Base-by-base conservation (phyloP, 2,113 vertebrate species). In the Aphyosemion australe region DNA sequence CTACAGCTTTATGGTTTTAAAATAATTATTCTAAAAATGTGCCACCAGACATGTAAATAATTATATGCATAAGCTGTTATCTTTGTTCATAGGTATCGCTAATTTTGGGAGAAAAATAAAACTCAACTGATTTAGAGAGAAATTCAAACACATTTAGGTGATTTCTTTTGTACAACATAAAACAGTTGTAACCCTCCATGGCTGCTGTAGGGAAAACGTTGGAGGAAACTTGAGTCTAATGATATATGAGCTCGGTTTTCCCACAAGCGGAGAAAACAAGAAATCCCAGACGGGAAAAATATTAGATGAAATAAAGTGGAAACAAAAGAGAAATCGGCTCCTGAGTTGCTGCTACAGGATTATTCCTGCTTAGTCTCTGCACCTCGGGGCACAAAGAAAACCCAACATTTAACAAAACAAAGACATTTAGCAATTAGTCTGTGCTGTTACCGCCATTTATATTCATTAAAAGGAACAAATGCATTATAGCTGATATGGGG, bases 261-360 rank as follows among this genome's bases (percentile, higher is more conserved):
- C 63, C 50, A 41, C 39, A 10, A 42, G 41, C 12, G 11, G 43
- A 51, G 41, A 54, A 70, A 76, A 76, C 58, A 49, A 67, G 71
- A 56, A 41, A 61, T 49, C 9, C 47, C 54, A 73, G 53, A 56
- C 15, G 8, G 45, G 19, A 71, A 67, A 26, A 70, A 63, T 52
- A 65, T 72, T 75, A 63, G 49, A 63, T 54, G 71, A 69, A 72
- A 70, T 61, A 74, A 84, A 79, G 67, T 18, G 47, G 67, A 62
- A 67, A 78, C 70, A 65, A 70, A 76, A 65, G 31, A 56, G 61
- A 75, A 80, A 80, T 53, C 75, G 69, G 70, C 76, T 82, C 18
- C 61, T 48, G 72, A 42, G 47, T 52, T 53, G 50, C 21, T 56
- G 15, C 65, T 42, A 34, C 51, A 45, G 52, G 45, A 61, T 65